phyloP scores from a whole-genome alignment of 2,888 invertebrate genomes.

The Gnatocerus cornutus region DNA sequence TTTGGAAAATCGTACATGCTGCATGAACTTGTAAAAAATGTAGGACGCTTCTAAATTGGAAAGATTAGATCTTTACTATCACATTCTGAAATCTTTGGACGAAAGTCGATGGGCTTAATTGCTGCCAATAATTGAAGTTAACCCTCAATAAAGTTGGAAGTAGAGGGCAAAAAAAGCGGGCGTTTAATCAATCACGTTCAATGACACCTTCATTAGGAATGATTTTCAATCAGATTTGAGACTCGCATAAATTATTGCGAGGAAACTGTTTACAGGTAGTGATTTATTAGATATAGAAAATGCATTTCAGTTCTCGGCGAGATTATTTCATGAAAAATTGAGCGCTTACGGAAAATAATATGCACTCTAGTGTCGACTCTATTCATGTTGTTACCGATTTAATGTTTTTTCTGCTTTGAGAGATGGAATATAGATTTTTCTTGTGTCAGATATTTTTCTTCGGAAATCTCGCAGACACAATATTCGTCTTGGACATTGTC shows the following conservation, averaged over 20 bases:
- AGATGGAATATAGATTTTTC: too few relatives aligned
- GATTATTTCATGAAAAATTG: conserved; percentile 6
- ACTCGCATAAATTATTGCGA: not conserved
- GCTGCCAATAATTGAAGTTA: conserved; percentile 20
- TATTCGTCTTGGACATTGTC: too few relatives aligned
- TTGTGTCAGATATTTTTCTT: too few relatives aligned
- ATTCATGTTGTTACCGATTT: too few relatives aligned
- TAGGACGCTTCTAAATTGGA: conserved; percentile 3
- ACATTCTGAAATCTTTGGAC: not conserved
- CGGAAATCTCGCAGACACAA: too few relatives aligned
- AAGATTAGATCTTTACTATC: conserved; percentile 11
- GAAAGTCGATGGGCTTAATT: conserved; percentile 19
- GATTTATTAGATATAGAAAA: not conserved
- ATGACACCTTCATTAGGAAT: conserved; percentile 33
- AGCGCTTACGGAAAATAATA: not conserved
- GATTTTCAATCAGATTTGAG: conserved; percentile 11
- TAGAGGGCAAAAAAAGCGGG: conserved; percentile 1
- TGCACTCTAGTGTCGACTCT: not conserved
- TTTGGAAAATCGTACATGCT: not conserved
- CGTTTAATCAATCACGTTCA: conserved; percentile 24
- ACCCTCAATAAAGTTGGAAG: conserved; percentile 8
- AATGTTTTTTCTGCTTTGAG: too few relatives aligned
- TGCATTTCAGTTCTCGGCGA: not conserved
- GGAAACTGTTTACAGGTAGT: not conserved
- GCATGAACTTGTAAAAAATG: conserved; percentile 3